A percentile compares a stretch with the other conserved stretches of the same genome.
Evolutionary conservation across 2,888 invertebrate genomes (phyloP).

Genomic region (Athalia cordata): DNA sequence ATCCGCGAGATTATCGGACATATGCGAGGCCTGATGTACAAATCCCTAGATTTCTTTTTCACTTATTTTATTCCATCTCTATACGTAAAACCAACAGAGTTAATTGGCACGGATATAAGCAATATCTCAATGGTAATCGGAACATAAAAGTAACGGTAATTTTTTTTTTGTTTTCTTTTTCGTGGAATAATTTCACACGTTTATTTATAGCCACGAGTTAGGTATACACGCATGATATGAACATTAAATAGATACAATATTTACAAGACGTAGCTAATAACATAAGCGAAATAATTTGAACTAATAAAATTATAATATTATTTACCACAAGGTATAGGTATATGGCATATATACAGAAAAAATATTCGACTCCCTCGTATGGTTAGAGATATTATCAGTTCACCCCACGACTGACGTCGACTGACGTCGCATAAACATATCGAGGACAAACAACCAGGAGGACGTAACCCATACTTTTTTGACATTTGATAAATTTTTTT

Average conservation of each 20-base stretch:
- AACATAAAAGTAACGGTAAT: background rate
- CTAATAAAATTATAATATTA: background rate
- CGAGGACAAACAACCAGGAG: no score
- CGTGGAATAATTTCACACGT: slow-evolving; percentile 4
- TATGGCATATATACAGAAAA: slow-evolving; percentile 33
- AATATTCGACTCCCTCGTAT: background rate
- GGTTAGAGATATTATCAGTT: slow-evolving; percentile 18
- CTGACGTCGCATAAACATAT: background rate
- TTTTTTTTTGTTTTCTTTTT: background rate
- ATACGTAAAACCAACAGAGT: no score
- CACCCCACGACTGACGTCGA: slow-evolving; percentile 3
- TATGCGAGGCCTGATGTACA: slow-evolving; percentile 46
- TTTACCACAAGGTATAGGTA: background rate
- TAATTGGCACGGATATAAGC: background rate
- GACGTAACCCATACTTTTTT: no score
- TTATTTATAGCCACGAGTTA: slow-evolving; percentile 18
- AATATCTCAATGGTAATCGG: background rate
- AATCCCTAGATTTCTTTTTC: no score
- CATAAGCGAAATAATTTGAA: background rate
- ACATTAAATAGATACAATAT: slow-evolving; percentile 60
- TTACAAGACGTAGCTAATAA: slow-evolving; percentile 24
- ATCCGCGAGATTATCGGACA: slow-evolving; percentile 41
- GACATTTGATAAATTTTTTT: no score
- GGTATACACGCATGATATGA: slow-evolving; percentile 39
- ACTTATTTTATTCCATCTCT: no score